Evolutionary conservation across 2,888 invertebrate species (phyloP).

Genomic region (Linnaemya tessellans): DNA sequence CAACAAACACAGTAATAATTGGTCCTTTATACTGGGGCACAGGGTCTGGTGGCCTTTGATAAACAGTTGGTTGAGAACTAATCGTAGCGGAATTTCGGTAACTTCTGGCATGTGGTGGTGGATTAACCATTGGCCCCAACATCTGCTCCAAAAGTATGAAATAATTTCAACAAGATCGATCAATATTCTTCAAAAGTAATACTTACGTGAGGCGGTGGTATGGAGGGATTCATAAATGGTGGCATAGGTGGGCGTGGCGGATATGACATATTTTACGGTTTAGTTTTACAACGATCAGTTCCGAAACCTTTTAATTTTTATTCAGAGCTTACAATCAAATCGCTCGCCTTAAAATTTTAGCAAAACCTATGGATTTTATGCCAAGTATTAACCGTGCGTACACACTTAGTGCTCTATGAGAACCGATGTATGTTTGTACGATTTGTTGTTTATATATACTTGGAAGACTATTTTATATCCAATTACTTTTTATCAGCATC

Average conservation of each 20-base stretch:
- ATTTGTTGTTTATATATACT: constrained; percentile 19
- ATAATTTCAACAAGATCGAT: not conserved
- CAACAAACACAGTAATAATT: constrained; percentile 98
- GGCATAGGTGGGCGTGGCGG: constrained; percentile 93
- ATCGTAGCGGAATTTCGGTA: constrained; percentile 84
- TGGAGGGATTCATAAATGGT: constrained; percentile 89
- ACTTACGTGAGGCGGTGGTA: constrained; percentile 86
- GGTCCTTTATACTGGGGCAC: constrained; percentile 87
- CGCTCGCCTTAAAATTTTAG: not conserved
- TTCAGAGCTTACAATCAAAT: constrained; percentile 2
- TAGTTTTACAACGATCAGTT: constrained; percentile 29
- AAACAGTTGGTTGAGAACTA: constrained; percentile 83
- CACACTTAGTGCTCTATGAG: constrained; percentile 23
- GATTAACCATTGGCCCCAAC: constrained; percentile 84
- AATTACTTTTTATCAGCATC: constrained; percentile 15
- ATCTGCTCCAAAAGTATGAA: constrained; percentile 81
- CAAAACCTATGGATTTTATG: constrained; percentile 39
- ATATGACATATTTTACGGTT: constrained; percentile 88
- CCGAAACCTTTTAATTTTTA: constrained; percentile 23
- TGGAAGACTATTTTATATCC: not conserved
- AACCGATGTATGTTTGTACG: constrained; percentile 25
- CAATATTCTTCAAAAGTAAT: not conserved
- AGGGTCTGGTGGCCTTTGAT: constrained; percentile 81
- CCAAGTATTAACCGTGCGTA: constrained; percentile 47
- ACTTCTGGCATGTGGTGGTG: constrained; percentile 81